Evolutionary conservation across 2,797 vertebrate genomes (phyloP).

Genomic region (Poecilia picta): DNA sequence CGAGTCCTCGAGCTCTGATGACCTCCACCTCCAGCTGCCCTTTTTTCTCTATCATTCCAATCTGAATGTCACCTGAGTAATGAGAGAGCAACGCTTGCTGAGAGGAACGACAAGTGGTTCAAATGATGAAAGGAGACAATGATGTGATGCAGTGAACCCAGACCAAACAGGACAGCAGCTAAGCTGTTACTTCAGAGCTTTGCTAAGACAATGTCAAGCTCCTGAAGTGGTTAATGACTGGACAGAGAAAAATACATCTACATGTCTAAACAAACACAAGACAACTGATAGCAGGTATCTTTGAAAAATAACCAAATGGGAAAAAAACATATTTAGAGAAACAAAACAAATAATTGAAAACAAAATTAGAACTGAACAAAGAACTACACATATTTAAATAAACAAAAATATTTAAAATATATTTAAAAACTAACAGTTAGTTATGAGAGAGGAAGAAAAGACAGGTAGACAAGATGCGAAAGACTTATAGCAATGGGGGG

Average conservation of each 20-base stretch:
- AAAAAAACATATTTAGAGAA: not conserved
- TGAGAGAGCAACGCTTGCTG: not conserved
- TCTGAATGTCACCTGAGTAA: slow-evolving; percentile 93
- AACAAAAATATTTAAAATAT: not conserved
- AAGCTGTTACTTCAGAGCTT: not conserved
- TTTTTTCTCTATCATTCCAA: slow-evolving; percentile 98
- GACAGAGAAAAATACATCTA: not conserved
- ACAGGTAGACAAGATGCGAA: not conserved
- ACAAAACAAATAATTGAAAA: not conserved
- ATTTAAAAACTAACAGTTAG: not conserved
- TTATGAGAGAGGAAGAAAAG: not conserved
- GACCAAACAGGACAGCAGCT: not conserved
- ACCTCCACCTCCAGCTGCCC: slow-evolving; percentile 98
- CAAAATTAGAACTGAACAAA: not conserved
- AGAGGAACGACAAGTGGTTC: not conserved
- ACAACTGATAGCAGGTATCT: not conserved
- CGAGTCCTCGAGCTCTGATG: slow-evolving; percentile 94
- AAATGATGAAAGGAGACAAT: not conserved
- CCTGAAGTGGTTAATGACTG: not conserved
- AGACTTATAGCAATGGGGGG: not conserved
- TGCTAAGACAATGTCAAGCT: not conserved
- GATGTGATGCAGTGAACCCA: not conserved
- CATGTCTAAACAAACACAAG: not conserved
- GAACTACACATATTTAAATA: not conserved
- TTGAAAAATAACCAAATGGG: not conserved